Evolutionary conservation across 2,797 vertebrate species (phyloP).

Genomic region (Rachycentron canadum): DNA sequence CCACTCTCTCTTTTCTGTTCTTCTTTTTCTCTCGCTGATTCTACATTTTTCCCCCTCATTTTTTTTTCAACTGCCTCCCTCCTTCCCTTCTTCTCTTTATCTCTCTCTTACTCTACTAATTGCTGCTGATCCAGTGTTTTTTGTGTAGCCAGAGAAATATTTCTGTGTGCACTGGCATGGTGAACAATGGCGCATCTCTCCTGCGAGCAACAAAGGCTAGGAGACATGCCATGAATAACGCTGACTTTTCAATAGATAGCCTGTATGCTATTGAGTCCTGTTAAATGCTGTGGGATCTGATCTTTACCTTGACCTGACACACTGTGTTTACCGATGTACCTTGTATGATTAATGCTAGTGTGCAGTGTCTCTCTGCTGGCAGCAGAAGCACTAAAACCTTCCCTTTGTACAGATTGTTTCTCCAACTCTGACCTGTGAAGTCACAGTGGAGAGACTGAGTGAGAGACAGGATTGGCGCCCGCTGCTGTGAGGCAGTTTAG

Average conservation of each 20-base stretch:
- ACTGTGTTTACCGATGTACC: constrained; percentile 84
- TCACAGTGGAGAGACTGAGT: constrained; percentile 55
- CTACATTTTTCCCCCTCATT: constrained; percentile 72
- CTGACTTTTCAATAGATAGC: constrained; percentile 82
- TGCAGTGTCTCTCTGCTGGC: constrained; percentile 59
- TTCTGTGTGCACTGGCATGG: constrained; percentile 72
- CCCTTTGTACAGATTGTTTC: constrained; percentile 73
- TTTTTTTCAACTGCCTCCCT: constrained; percentile 63
- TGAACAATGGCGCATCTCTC: constrained; percentile 82
- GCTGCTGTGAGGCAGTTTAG: constrained; percentile 45
- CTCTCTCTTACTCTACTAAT: constrained; percentile 82
- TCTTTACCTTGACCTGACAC: constrained; percentile 84
- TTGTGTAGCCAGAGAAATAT: constrained; percentile 81
- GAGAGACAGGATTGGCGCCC: constrained; percentile 47
- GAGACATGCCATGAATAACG: constrained; percentile 80
- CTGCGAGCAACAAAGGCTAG: constrained; percentile 64
- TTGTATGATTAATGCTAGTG: constrained; percentile 80
- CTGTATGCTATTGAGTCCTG: constrained; percentile 78
- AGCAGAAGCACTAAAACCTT: constrained; percentile 69
- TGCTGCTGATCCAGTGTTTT: constrained; percentile 84
- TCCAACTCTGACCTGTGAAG: constrained; percentile 72
- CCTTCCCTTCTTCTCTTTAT: constrained; percentile 72
- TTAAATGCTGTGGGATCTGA: constrained; percentile 82
- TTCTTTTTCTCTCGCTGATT: constrained; percentile 77
- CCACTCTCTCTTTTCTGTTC: constrained; percentile 55